Percentiles rank a stretch among this genome's conserved stretches.
Conservation (phyloP, 1,140 invertebrate genomes). For the Drosophila quadrilineata region DNA sequence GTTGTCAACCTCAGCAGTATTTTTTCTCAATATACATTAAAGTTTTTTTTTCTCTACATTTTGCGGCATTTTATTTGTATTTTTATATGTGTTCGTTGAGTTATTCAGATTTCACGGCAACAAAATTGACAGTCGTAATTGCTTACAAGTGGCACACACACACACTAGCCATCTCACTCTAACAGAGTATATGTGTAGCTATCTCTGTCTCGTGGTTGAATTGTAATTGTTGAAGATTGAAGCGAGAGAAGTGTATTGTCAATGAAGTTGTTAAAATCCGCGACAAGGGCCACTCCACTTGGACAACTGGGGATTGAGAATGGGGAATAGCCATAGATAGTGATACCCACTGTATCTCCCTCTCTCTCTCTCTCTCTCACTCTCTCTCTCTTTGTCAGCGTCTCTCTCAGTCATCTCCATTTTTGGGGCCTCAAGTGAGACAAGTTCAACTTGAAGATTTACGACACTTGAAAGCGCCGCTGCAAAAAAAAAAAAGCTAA, state of each 20-base stretch:
- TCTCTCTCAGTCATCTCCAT: too few species aligned
- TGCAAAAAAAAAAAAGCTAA: neutral
- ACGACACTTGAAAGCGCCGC: conserved; percentile 43
- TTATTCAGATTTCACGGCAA: conserved; percentile 63
- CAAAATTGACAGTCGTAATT: conserved; percentile 63
- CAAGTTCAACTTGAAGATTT: conserved; percentile 51
- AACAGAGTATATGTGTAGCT: too few species aligned
- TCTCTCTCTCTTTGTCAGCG: too few species aligned
- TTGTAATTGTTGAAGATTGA: neutral
- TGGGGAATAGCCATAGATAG: neutral
- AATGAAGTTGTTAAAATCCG: conserved; percentile 73
- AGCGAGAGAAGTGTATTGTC: conserved; percentile 22
- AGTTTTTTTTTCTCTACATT: neutral
- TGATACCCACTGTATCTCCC: too few species aligned
- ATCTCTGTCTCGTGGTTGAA: neutral
- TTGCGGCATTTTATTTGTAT: conserved; percentile 47
- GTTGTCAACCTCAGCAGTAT: conserved; percentile 73
- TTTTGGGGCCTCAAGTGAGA: conserved; percentile 23
- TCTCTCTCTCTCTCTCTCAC: too few species aligned
- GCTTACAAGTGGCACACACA: conserved; percentile 68
- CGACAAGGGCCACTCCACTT: conserved; percentile 71
- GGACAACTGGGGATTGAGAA: conserved; percentile 35
- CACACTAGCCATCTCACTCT: too few species aligned
- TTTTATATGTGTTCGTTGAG: neutral
- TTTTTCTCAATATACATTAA: conserved; percentile 4